phyloP scores from a whole-genome alignment of 1,140 invertebrate species.

The Nebria ingens region DNA sequence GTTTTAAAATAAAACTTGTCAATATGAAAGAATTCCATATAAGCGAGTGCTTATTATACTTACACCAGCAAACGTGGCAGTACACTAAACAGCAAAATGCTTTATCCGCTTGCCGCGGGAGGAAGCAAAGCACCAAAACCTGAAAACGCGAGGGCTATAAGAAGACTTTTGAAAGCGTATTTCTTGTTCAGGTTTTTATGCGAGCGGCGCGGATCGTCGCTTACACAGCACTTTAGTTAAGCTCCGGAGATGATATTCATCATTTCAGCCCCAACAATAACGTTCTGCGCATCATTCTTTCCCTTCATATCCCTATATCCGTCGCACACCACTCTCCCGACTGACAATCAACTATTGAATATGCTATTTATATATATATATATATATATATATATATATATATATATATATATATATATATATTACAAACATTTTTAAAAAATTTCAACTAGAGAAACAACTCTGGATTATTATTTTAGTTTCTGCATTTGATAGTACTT shows the following conservation, averaged over 20 bases:
- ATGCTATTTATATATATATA: no score
- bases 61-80: background rate
- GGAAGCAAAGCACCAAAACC: background rate
- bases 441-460: no score
- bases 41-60: no score
- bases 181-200: conserved; percentile 1
- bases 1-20: no score
- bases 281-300: background rate
- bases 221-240: conserved; percentile 8
- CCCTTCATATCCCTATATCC: no score
- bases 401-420: no score
- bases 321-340: background rate
- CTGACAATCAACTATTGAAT: background rate
- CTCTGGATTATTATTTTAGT: no score
- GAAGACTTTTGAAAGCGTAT: conserved; percentile 6
- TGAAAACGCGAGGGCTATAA: conserved; percentile 6
- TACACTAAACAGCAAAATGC: background rate
- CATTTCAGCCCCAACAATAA: conserved; percentile 3
- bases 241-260: conserved; percentile 5
- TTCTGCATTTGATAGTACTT: no score
- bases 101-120: background rate
- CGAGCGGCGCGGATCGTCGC: background rate
- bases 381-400: no score
- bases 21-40: no score
- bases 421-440: no score